Conservation (phyloP, 2,888 invertebrate species). For the Temnothorax unifasciatus region DNA sequence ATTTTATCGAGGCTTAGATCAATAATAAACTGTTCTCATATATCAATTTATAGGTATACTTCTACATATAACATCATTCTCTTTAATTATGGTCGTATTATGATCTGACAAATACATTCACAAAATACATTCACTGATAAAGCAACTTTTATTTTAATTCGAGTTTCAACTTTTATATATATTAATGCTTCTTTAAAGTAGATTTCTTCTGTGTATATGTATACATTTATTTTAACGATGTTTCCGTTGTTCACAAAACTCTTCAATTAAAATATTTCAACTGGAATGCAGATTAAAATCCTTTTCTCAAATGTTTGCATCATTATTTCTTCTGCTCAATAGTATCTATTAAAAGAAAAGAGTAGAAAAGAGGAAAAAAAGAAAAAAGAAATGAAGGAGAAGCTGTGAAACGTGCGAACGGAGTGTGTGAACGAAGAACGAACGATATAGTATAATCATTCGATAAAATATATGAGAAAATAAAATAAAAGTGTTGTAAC, state of each 20-base stretch:
- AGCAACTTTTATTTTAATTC: not conserved
- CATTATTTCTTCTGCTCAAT: not conserved
- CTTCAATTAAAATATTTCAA: not conserved
- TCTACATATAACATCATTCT: not conserved
- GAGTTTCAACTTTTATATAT: not conserved
- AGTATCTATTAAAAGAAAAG: not conserved
- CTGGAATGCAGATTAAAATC: not conserved
- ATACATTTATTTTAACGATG: not conserved
- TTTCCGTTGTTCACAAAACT: not conserved
- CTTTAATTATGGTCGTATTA: too few species aligned
- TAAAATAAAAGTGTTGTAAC: constrained; percentile 59
- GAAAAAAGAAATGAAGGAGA: not conserved
- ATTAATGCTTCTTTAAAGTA: not conserved
- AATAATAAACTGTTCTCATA: not conserved
- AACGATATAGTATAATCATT: constrained; percentile 59
- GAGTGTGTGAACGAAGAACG: not conserved
- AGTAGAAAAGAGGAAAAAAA: not conserved
- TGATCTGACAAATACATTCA: not conserved
- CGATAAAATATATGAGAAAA: constrained; percentile 75
- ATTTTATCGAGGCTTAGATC: not conserved
- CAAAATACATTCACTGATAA: not conserved
- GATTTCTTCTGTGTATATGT: not conserved
- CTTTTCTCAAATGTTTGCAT: not conserved
- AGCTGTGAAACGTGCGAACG: not conserved
- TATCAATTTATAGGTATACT: not conserved